Base-by-base conservation (phyloP, 92 coral and sea anemone species). In the Epizoanthus scotinus region DNA sequence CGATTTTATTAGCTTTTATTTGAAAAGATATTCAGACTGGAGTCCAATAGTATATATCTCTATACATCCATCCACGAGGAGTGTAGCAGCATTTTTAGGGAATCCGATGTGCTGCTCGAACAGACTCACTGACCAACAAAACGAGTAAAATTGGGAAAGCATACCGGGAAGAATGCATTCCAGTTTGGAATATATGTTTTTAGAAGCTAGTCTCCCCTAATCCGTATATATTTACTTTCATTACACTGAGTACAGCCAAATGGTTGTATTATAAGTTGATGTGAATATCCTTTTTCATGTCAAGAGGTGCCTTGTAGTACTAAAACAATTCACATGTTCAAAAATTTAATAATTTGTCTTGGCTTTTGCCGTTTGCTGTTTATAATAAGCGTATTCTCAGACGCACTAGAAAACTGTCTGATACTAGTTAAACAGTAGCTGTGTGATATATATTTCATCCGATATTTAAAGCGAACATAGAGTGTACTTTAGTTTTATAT, bases 241-340 rank as follows among this genome's bases (percentile, higher is more conserved):
- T 60, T 60, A 60, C 66, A 60, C 8, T 28, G 66, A 60, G 66
- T 60, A 60, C 66, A 60, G 66, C 66, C 66, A 60, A 60, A 60
- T 60, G n/a, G 31, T 60, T 60, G 66, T 60, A 60, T 60, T 1
- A 60, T 5, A n/a, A n/a, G 66, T 0, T 60, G 31, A 60, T 20
- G 66, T 60, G 25, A 60, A 60, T 60, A 60, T 18, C 66, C 66
- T 60, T 3, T 60, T 17, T 28, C 2, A n/a, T n/a, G n/a, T 60
- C 66, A 3, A 60, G 66, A 60, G 20, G 31, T 8, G 0, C 28
- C 20, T 60, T 60, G 66, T 60, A 3, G 31, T 60, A 60, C 66
- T 60, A 60, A 17, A 28, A 60, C 24, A 18, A 21, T 60, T 60
- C 31, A 60, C 31, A 1, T 60, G 24, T 3, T 67, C 36, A 67